phyloP scores from a whole-genome alignment of 2,888 invertebrate genomes.

The Carcina quercana region DNA sequence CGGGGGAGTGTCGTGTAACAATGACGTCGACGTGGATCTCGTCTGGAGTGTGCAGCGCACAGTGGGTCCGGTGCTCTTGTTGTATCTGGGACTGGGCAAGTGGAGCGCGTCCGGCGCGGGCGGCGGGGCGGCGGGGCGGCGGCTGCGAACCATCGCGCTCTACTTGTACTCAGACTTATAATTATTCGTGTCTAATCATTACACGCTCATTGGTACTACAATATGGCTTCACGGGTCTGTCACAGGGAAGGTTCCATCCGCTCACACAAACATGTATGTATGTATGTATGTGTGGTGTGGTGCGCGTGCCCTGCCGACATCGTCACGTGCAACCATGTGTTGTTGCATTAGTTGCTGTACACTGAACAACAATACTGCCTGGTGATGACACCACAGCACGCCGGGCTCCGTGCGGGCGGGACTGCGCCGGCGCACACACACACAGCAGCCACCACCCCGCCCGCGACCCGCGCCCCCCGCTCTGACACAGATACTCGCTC shows the following conservation, averaged over 20 bases:
- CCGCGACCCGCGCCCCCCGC: not conserved
- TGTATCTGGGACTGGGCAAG: no score
- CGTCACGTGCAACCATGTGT: constrained; percentile 8
- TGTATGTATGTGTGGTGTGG: constrained; percentile 11
- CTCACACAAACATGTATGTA: constrained; percentile 3
- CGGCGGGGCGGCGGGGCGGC: constrained; percentile 1
- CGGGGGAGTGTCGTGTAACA: no score
- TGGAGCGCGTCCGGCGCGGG: constrained; percentile 3
- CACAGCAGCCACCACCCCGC: constrained; percentile 14
- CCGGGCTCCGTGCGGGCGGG: constrained; percentile 20
- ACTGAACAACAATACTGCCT: no score
- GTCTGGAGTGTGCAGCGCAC: no score
- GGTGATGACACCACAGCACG: no score
- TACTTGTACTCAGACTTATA: no score
- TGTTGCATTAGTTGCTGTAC: no score
- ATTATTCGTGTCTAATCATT: no score
- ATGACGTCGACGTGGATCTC: no score
- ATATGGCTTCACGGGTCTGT: constrained; percentile 2
- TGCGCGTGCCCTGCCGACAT: constrained; percentile 14
- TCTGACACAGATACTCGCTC: not conserved
- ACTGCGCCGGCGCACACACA: constrained; percentile 26
- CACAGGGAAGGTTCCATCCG: constrained; percentile 3
- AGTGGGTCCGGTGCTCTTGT: no score
- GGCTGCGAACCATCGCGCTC: no score
- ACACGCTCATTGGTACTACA: constrained; percentile 5